Conservation (phyloP, 2,113 vertebrate genomes). For the Elgaria multicarinata region DNA sequence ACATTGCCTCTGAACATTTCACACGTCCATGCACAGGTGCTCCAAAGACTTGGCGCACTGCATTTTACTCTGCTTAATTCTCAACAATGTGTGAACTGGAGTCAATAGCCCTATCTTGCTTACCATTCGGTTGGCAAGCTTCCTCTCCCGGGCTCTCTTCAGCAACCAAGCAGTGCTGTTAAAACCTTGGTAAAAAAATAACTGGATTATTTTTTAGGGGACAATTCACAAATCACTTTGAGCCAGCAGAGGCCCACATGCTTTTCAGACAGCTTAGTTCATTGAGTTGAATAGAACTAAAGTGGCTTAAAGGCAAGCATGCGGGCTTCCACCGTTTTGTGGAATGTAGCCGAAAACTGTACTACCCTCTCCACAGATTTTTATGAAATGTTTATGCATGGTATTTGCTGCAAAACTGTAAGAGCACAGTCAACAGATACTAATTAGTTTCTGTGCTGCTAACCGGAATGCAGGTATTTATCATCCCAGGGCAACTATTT, state of each 20-base stretch:
- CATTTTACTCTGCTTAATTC: conserved; percentile 17
- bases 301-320: not conserved
- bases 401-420: not conserved
- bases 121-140: not conserved
- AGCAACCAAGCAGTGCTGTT: conserved; percentile 1
- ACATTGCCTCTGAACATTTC: not conserved
- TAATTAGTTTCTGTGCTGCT: not conserved
- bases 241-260: not conserved
- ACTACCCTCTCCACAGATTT: not conserved
- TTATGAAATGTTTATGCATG: not conserved
- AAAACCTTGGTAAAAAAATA: conserved; percentile 32
- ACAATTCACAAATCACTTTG: not conserved
- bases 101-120: not conserved
- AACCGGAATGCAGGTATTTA: conserved; percentile 2
- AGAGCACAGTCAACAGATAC: conserved; percentile 1
- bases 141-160: not conserved
- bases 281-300: not conserved
- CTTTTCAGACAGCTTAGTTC: not conserved
- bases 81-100: not conserved
- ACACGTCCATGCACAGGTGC: not conserved
- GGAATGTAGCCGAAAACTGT: not conserved
- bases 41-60: not conserved
- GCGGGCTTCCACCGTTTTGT: not conserved
- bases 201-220: conserved; percentile 2
- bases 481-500: conserved; percentile 6